Conservation (phyloP, 2,113 vertebrate genomes). For the Halichoeres trimaculatus region DNA sequence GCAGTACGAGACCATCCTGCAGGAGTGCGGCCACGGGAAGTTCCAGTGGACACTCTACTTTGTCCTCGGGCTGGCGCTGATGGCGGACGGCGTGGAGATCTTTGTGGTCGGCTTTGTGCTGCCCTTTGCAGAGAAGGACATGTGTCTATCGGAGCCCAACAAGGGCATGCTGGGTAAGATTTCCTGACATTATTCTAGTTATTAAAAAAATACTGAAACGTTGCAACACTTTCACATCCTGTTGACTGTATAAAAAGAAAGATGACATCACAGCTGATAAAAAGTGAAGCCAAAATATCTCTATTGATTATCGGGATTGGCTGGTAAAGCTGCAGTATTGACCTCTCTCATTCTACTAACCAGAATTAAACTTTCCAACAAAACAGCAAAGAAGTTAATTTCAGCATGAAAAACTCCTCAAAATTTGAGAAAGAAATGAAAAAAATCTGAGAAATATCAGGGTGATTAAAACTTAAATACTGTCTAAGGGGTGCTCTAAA, state of each 20-base stretch:
- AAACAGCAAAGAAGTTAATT: too few species aligned
- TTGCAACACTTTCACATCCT: background rate
- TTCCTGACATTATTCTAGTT: background rate
- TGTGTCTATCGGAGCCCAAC: conserved; percentile 98
- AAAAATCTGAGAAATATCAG: too few species aligned
- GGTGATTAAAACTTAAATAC: too few species aligned
- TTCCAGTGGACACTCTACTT: conserved; percentile 99
- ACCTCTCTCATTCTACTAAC: too few species aligned
- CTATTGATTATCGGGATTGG: too few species aligned
- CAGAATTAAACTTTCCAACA: too few species aligned
- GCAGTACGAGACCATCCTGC: conserved; percentile 96
- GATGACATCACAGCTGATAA: too few species aligned
- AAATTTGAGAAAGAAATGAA: too few species aligned
- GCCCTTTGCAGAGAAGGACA: conserved; percentile 96
- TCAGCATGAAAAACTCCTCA: too few species aligned
- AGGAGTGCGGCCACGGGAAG: conserved; percentile 95
- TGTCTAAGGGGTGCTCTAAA: too few species aligned
- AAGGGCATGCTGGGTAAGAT: conserved; percentile 97
- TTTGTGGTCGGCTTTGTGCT: conserved; percentile 98
- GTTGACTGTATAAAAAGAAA: background rate
- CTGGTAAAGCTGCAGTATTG: too few species aligned
- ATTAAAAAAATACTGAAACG: background rate
- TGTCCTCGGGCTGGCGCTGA: conserved; percentile 94
- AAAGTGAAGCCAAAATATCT: too few species aligned
- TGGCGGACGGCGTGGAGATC: conserved; percentile 96